Evolutionary conservation across 30 jellyfish, hydroid and myxozoan species (phyloP).

Genomic region (Hydractinia echinata): DNA sequence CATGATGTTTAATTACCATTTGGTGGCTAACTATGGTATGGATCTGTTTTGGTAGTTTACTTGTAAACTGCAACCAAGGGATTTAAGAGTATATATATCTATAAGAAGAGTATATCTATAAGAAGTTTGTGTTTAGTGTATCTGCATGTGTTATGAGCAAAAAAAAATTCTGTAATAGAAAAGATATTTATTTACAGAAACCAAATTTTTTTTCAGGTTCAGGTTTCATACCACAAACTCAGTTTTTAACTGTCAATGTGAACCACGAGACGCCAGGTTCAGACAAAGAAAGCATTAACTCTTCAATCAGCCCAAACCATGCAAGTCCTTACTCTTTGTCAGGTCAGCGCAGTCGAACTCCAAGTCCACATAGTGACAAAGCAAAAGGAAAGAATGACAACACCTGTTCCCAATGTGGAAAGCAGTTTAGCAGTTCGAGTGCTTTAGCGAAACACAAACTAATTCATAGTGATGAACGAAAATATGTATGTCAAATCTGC

Average conservation of each 20-base stretch:
- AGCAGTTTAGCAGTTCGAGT: conserved; percentile 92
- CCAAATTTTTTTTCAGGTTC: conserved; percentile 55
- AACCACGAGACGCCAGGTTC: conserved; percentile 77
- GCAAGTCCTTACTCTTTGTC: conserved; percentile 68
- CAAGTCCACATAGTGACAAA: conserved; percentile 78
- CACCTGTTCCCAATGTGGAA: conserved; percentile 81
- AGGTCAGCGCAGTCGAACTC: conserved; percentile 52
- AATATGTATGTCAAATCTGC: conserved; percentile 90
- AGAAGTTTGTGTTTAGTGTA: too few species aligned
- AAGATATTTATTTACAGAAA: too few species aligned
- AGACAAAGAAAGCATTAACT: conserved; percentile 58
- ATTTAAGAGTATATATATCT: too few species aligned
- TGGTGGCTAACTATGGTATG: too few species aligned
- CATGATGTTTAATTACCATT: too few species aligned
- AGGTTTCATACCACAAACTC: conserved; percentile 84
- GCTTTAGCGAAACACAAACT: conserved; percentile 95
- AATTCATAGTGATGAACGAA: conserved; percentile 93
- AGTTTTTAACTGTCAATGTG: conserved; percentile 51
- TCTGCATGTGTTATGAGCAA: too few species aligned
- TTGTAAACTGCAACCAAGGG: too few species aligned
- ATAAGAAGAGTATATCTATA: too few species aligned
- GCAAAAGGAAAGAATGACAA: conserved; percentile 31
- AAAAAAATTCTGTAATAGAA: too few species aligned
- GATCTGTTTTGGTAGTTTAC: too few species aligned
- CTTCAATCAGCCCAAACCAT: conserved; percentile 77